Evolutionary conservation across 2,113 vertebrate genomes (phyloP).

Genomic region (Micromys minutus): DNA sequence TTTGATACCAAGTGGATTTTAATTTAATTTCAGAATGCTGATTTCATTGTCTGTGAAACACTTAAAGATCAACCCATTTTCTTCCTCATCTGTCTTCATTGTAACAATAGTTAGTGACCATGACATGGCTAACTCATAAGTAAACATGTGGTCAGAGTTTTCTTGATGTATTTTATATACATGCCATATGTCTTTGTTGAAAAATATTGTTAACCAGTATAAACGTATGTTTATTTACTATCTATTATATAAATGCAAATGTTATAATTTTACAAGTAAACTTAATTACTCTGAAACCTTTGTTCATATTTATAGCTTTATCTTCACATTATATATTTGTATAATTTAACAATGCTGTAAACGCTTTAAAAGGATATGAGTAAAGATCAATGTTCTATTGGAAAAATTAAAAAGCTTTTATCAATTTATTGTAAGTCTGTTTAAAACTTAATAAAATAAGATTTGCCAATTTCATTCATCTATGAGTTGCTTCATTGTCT

Average conservation of each 20-base stretch:
- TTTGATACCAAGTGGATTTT: slow-evolving; percentile 29
- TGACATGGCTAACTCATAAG: background rate
- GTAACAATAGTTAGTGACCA: background rate
- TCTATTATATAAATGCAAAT: slow-evolving; percentile 32
- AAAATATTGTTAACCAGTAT: background rate
- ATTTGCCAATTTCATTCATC: background rate
- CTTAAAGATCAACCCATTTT: background rate
- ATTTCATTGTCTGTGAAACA: slow-evolving; percentile 21
- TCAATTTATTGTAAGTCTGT: slow-evolving; percentile 30
- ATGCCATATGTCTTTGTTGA: background rate
- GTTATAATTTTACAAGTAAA: background rate
- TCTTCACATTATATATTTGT: slow-evolving; percentile 11
- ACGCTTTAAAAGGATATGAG: slow-evolving; percentile 32
- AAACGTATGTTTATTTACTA: background rate
- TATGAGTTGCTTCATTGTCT: slow-evolving; percentile 39
- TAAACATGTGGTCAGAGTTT: background rate
- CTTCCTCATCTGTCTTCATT: slow-evolving; percentile 25
- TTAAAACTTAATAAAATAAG: slow-evolving; percentile 18
- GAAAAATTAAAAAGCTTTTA: slow-evolving; percentile 9
- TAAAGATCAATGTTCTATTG: slow-evolving; percentile 52
- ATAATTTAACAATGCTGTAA: slow-evolving; percentile 21
- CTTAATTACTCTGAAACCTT: background rate
- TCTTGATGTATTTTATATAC: background rate
- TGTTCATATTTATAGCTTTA: slow-evolving; percentile 48
- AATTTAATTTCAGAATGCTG: slow-evolving; percentile 10